Evolutionary conservation across 2,888 invertebrate genomes (phyloP), one percentile per base, ranked within the genome.

Genomic region (Gnatocerus cornutus): DNA sequence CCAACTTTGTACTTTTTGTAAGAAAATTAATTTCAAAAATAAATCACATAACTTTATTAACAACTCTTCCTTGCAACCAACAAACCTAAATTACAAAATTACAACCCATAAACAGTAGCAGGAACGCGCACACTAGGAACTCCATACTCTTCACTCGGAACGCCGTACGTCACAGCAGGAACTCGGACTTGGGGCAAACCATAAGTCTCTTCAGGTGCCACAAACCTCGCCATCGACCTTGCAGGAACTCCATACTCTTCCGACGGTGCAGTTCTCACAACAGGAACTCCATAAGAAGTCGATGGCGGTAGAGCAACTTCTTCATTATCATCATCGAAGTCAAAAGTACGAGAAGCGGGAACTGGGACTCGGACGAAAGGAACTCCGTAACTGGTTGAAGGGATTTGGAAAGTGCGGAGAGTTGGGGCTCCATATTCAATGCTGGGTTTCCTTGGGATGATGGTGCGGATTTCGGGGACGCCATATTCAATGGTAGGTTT

Each of bases 141-240:
- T 37, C 39, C 55, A 55, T 55, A 55, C 13, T 33, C 39, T 16
- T 39, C 21, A 37, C 55, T 55, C n/a, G 55, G 46, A 45, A 46
- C 14, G 10, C 59, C 59, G 16, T 59, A 59, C 29, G 27, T 45
- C 3, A 45, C 21, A n/a, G 48, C 21, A 5, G 59, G 59, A 33
- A 59, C 59, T 16, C 43, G 30, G 33, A 37, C 8, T 10, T 59
- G 46, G 9, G 59, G 59, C 3, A 48, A 45, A 7, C 48, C 59
- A 10, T 59, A 59, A 6, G 14, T 14, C 37, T 39, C 58, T 46
- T 59, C 16, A 12, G n/a, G 41, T 4, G 12, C 6, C 6, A 2
- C n/a, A 45, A 45, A 45, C 1, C n/a, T 1, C n/a, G 33, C 5
- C 6, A 13, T 13, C 5, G 3, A 13, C 5, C 6, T 46, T 16